Evolutionary conservation across 2,888 invertebrate species (phyloP).

Genomic region (Diloba caeruleocephala): DNA sequence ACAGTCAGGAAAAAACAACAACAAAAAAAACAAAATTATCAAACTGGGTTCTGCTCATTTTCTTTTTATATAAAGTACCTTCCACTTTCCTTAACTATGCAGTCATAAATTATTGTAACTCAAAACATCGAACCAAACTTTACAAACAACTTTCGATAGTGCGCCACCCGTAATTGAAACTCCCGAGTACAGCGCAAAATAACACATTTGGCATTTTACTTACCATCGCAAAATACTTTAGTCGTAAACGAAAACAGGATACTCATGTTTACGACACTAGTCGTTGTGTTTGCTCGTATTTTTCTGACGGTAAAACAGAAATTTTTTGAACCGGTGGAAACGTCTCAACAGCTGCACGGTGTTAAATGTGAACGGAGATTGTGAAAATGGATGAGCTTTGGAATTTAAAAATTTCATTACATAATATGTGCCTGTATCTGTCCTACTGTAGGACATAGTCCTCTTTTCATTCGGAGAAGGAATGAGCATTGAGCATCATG

Average conservation of each 20-base stretch:
- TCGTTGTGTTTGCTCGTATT: slow-evolving; percentile 61
- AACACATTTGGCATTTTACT: slow-evolving; percentile 55
- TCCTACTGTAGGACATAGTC: no score
- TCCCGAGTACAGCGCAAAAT: slow-evolving; percentile 6
- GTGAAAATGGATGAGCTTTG: slow-evolving; percentile 50
- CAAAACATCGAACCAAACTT: no score
- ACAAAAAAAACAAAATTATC: no score
- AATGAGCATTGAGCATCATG: no score
- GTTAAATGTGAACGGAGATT: slow-evolving; percentile 59
- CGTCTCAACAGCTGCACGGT: slow-evolving; percentile 75
- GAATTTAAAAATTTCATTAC: not conserved
- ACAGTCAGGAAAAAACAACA: no score
- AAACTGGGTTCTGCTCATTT: no score
- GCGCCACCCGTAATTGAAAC: slow-evolving; percentile 11
- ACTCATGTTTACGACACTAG: slow-evolving; percentile 45
- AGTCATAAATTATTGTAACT: no score
- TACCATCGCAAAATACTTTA: slow-evolving; percentile 64
- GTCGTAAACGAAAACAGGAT: slow-evolving; percentile 63
- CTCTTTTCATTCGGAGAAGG: no score
- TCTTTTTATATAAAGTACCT: no score
- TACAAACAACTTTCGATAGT: not conserved
- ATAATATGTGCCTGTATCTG: no score
- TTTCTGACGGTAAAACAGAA: slow-evolving; percentile 69
- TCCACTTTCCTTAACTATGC: no score
- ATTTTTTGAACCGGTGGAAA: slow-evolving; percentile 73